Base-by-base conservation (phyloP, 2,113 vertebrate species). In the Pluvianellus socialis region DNA sequence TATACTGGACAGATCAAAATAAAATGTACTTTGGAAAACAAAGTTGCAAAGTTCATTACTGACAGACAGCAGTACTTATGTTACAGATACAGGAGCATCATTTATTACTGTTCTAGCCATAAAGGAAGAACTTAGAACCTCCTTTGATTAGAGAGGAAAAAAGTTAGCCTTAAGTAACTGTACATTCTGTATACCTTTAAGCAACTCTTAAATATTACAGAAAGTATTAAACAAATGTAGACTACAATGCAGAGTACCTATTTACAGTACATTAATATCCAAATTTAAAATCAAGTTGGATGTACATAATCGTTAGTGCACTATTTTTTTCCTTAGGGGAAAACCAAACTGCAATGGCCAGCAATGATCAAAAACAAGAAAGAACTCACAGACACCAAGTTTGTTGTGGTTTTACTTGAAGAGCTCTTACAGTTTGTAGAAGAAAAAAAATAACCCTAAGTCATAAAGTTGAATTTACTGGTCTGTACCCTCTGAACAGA, bases 211-310 rank as follows among this genome's bases (percentile, higher is more conserved):
- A 99, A 99, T 99, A 99, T 99, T 99, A 99, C 98, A 98, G 98
- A 98, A 98, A 99, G 98, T 98, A 98, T 98, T 98, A 99, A 99
- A 99, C 98, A 99, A 98, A 99, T 97, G 98, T 98, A 99, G 98
- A 99, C 98, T 99, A 99, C 98, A 99, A 98, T 98, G 98, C 98
- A 99, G 96, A 97, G 99, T 99, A 99, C 98, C 98, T 99, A 99
- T 99, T 99, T 99, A 99, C 99, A 99, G 99, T 99, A 99, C 98
- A 99, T 99, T 96, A 98, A 97, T 97, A 98, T 61, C 86, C 70
- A 98, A 98, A 98, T 98, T 98, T 97, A 98, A 98, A 97, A 96
- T 98, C 97, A 98, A 98, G 97, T 97, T 97, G 95, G 98, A 98
- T 98, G 98, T 98, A 98, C 98, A 96, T 98, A 97, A 98, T 98